A percentile compares a stretch with the other conserved stretches of the same genome.
These are phyloP conservation scores for Motacilla tschutschensis DNA, from an alignment of 2,113 vertebrate species.

Conservation along the genomic window DNA sequence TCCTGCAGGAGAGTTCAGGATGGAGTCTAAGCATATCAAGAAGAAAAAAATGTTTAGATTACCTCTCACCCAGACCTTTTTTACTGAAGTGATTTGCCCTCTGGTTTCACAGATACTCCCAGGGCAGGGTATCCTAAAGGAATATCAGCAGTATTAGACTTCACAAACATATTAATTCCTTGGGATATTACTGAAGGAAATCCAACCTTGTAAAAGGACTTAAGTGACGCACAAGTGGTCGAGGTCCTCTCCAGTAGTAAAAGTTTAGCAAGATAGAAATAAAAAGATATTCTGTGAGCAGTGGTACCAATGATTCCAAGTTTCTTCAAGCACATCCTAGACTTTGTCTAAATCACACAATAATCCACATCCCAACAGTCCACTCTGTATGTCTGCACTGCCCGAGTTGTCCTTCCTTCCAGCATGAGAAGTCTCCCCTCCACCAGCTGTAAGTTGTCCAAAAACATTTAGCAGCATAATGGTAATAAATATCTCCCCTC, in stretches of 20 bases:
- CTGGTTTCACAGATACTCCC: background rate
- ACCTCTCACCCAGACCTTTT: background rate
- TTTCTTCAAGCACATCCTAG: background rate
- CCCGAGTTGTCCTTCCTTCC: background rate
- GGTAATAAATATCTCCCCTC: background rate
- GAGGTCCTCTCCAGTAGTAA: background rate
- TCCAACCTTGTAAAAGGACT: background rate
- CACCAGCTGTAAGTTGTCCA: background rate
- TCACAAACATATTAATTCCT: background rate
- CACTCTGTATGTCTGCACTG: fast-evolving
- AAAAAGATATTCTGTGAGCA: background rate
- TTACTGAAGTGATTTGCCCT: background rate
- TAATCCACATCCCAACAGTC: background rate
- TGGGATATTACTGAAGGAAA: background rate
- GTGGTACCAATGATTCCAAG: background rate
- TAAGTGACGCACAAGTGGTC: background rate
- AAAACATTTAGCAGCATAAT: background rate
- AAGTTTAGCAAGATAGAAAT: background rate
- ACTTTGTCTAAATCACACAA: background rate
- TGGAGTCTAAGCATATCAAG: background rate
- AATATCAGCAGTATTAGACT: background rate
- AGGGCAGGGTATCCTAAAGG: background rate
- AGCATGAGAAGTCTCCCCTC: background rate
- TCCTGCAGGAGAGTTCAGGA: conserved; percentile 26
- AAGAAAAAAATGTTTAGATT: background rate